Percentiles rank a stretch among this genome's conserved stretches.
phyloP scores from a whole-genome alignment of 2,113 vertebrate species.

The Centropus bengalensis region DNA sequence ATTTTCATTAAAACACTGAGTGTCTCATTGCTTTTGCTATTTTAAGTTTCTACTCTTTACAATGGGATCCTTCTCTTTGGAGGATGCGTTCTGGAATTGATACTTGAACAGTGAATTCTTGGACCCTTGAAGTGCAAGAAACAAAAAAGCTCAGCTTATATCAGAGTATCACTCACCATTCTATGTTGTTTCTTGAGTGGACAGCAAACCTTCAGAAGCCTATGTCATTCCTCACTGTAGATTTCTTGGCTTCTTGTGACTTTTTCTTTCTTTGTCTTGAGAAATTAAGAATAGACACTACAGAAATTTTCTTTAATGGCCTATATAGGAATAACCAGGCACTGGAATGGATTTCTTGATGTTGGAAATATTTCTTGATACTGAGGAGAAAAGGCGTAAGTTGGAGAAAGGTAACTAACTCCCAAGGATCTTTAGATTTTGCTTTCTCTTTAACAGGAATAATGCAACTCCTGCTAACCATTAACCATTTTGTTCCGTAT shows the following conservation, averaged over 20 bases:
- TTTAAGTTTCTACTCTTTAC: neutral
- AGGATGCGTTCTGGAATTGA: neutral
- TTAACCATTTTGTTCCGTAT: neutral
- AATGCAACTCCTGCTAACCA: neutral
- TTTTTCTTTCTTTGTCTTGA: neutral
- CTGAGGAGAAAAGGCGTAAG: accelerated
- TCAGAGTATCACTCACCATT: neutral
- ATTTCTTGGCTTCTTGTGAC: neutral
- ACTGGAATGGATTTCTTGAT: neutral
- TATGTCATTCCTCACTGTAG: neutral
- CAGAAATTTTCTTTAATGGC: neutral
- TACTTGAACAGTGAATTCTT: neutral
- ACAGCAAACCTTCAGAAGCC: neutral
- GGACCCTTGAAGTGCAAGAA: neutral
- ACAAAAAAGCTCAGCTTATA: neutral
- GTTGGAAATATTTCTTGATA: neutral
- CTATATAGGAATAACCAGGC: neutral
- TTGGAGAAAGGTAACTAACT: neutral
- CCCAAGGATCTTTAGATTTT: neutral
- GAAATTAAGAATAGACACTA: neutral
- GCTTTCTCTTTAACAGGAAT: neutral
- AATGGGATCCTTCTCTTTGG: neutral
- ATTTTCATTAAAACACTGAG: neutral
- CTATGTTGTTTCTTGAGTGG: neutral
- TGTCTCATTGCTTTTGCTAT: neutral